A percentile compares a stretch with the other conserved stretches of the same genome.
Conservation (phyloP, 2,113 vertebrate species). For the Clupea harengus region DNA sequence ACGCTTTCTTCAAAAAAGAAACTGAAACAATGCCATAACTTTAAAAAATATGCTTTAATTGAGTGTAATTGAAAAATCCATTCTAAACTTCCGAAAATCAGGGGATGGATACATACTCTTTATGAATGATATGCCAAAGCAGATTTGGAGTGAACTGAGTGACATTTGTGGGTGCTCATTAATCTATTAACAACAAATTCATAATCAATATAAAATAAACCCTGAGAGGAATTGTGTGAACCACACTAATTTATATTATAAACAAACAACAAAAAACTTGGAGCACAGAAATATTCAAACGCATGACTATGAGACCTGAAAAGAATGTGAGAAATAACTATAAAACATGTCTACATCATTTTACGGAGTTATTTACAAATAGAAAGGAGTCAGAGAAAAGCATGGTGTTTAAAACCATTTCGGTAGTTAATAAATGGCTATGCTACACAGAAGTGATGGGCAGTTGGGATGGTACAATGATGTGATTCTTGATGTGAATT, state of each 20-base stretch:
- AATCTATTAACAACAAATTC: constrained; percentile 32
- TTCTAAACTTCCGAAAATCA: constrained; percentile 38
- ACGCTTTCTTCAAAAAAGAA: not conserved
- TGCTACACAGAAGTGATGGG: not conserved
- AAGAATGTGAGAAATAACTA: constrained; percentile 30
- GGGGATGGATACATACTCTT: constrained; percentile 15
- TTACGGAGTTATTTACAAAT: constrained; percentile 16
- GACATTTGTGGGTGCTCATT: constrained; percentile 27
- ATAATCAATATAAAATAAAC: constrained; percentile 52
- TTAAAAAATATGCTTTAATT: constrained; percentile 22
- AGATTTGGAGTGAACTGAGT: constrained; percentile 2
- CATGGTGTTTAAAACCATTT: constrained; percentile 18
- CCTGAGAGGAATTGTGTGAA: constrained; percentile 50
- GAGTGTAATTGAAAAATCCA: constrained; percentile 41
- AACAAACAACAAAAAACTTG: constrained; percentile 31
- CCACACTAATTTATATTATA: constrained; percentile 30
- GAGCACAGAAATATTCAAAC: constrained; percentile 30
- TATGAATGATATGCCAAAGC: not conserved
- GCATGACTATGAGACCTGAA: constrained; percentile 14
- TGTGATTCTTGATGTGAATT: not conserved
- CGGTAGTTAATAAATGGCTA: constrained; percentile 17
- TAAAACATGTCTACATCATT: not conserved
- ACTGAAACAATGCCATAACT: not conserved
- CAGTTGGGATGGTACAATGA: not conserved
- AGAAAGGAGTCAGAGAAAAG: constrained; percentile 9